Evolutionary conservation across 2,888 invertebrate species (phyloP).

Genomic region (Lithosia quadra): DNA sequence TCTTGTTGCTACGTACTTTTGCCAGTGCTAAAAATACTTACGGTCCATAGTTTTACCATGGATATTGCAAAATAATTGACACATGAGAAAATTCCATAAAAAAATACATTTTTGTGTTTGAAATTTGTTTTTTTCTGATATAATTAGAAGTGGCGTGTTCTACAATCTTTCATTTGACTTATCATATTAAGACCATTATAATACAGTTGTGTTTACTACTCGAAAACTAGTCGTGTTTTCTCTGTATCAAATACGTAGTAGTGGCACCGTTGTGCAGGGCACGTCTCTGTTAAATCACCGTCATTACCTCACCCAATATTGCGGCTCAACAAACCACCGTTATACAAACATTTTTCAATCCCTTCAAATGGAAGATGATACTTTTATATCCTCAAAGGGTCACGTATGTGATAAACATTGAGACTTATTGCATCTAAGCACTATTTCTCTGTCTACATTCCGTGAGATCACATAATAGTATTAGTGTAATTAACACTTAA

Average conservation of each 20-base stretch:
- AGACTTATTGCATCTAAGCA: neutral
- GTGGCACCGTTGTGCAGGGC: conserved; percentile 48
- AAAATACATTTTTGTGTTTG: too few species aligned
- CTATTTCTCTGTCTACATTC: neutral
- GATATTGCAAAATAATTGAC: too few species aligned
- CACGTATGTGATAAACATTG: conserved; percentile 27
- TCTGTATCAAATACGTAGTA: conserved; percentile 39
- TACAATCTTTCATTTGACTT: too few species aligned
- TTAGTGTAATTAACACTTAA: neutral
- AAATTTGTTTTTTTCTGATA: too few species aligned
- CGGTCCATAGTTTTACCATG: too few species aligned
- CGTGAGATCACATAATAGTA: neutral
- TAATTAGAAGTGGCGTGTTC: too few species aligned
- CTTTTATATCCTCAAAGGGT: conserved; percentile 42
- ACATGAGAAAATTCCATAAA: too few species aligned
- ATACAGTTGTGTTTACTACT: neutral
- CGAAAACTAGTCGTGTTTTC: neutral
- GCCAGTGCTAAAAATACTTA: too few species aligned
- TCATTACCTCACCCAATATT: conserved; percentile 65
- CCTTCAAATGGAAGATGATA: conserved; percentile 52
- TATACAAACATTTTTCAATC: conserved; percentile 62
- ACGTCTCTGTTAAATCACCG: conserved; percentile 69
- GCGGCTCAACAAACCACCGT: conserved; percentile 58
- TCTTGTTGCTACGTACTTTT: too few species aligned
- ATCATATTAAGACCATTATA: neutral